Evolutionary conservation across 2,888 invertebrate genomes (phyloP).

Genomic region (Exephanes ischioxanthus): DNA sequence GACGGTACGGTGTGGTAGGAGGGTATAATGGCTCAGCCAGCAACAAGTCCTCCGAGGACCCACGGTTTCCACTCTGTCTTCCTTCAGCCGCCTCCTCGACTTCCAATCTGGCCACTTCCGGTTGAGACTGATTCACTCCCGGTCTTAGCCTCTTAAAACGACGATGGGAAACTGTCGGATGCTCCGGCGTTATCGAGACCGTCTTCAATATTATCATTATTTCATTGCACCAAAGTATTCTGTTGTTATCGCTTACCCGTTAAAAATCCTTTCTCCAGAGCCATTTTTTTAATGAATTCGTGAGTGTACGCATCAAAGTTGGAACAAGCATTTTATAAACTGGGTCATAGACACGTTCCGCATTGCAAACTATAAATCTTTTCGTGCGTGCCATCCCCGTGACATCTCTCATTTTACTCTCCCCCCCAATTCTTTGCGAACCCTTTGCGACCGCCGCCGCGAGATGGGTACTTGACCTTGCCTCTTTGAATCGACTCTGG

Average conservation of each 20-base stretch:
- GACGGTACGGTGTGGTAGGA: conserved; percentile 1
- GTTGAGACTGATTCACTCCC: conserved; percentile 16
- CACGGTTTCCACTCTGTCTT: conserved; percentile 38
- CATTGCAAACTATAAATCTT: conserved; percentile 64
- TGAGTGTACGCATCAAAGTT: conserved; percentile 32
- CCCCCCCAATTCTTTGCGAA: conserved; percentile 1
- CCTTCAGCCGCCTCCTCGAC: conserved; percentile 25
- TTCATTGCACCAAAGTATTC: too few species aligned
- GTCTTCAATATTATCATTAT: neutral
- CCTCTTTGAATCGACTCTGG: conserved; percentile 69
- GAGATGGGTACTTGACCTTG: conserved; percentile 71
- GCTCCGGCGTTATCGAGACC: neutral
- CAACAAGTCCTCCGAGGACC: conserved; percentile 79
- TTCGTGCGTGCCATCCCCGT: conserved; percentile 6
- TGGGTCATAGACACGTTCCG: too few species aligned
- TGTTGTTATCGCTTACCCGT: too few species aligned
- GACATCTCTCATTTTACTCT: neutral
- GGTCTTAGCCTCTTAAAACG: neutral
- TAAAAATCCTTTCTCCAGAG: neutral
- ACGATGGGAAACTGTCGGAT: neutral
- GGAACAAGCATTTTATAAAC: conserved; percentile 61
- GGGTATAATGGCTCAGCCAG: conserved; percentile 70
- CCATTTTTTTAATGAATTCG: neutral
- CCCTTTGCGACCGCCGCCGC: conserved; percentile 15
- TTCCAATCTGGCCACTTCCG: conserved; percentile 36